Evolutionary conservation across 2,113 vertebrate species (phyloP), one percentile per base, ranked within the genome.

Genomic region (Azemiops feae): DNA sequence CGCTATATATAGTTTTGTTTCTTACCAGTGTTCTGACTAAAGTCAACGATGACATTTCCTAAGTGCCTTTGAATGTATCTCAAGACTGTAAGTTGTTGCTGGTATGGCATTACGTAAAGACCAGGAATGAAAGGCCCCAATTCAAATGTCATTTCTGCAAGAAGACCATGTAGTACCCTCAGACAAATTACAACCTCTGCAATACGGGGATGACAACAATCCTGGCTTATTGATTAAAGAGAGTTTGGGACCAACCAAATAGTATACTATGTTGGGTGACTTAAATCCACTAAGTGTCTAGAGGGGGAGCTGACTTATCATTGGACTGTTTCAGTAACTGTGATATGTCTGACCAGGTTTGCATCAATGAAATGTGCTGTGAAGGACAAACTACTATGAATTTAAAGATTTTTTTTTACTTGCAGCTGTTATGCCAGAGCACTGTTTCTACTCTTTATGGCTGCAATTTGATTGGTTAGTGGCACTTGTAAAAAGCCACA

Each of bases 11-110:
- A 20, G 23, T 64, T 89, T 43, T 50, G 89, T 85, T 52, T 64
- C 60, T 52, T 9, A 14, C 25, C 52, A 89, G 6, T 14, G 1
- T 90, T 95, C 94, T 18, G 30, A 34, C 60, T 57, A 39, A 92
- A 94, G 39, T 2, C 81, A 92, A 12, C 3, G 25, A 92, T 57
- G 45, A 93, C 87, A 64, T 89, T 94, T 95, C 18, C 27, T 8
- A 8, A 58, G 86, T 94, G 50, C 52, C 4, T 94, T 85, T 93
- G 57, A 93, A 93, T 91, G 74, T 85, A 53, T 18, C 22, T 57
- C 25, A 90, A 94, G 30, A 64, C 11, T 64, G 27, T 87, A 47
- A 94, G 93, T 93, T 93, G 45, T 92, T 87, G 4, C 91, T 94
- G 47, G 94, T 25, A 85, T 25, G n/a, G 50, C 39, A 25, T 69